phyloP scores from a whole-genome alignment of 53 echinoderm and acorn worm species.

The Holothuria scabra region DNA sequence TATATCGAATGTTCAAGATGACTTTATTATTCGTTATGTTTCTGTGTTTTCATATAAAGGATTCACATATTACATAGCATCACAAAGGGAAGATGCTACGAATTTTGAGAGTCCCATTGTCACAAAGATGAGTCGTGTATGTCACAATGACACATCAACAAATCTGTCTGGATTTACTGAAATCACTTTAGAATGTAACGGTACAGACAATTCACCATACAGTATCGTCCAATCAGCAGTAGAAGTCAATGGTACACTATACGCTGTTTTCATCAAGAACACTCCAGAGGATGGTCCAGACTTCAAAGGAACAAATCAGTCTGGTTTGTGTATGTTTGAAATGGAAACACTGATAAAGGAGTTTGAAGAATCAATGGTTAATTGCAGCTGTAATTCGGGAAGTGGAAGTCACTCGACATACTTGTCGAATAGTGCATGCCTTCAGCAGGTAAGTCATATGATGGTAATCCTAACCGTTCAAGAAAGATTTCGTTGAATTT shows the following conservation, averaged over 20 bases:
- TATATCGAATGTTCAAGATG: neutral
- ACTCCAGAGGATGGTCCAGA: neutral
- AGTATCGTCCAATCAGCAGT: conserved; percentile 54
- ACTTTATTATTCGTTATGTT: neutral
- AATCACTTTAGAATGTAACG: conserved; percentile 36
- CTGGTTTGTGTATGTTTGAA: conserved; percentile 17
- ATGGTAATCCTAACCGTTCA: no score
- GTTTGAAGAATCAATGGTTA: neutral
- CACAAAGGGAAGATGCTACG: neutral
- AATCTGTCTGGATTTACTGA: conserved; percentile 45
- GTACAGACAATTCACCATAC: neutral
- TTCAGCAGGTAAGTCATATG: no score
- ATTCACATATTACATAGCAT: neutral
- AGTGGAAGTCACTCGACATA: no score
- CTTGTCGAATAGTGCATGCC: no score
- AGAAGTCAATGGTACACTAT: conserved; percentile 6
- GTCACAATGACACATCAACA: conserved; percentile 20
- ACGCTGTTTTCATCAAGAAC: conserved; percentile 61
- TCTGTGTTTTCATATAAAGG: neutral
- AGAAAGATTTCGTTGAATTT: no score
- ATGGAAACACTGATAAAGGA: conserved; percentile 1
- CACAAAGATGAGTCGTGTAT: conserved; percentile 45
- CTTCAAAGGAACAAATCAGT: neutral
- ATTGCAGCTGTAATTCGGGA: neutral
- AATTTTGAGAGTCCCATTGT: neutral